These are phyloP conservation scores for Lepidothrix coronata DNA, from an alignment of 2,113 vertebrate species.

Conservation along the genomic window DNA sequence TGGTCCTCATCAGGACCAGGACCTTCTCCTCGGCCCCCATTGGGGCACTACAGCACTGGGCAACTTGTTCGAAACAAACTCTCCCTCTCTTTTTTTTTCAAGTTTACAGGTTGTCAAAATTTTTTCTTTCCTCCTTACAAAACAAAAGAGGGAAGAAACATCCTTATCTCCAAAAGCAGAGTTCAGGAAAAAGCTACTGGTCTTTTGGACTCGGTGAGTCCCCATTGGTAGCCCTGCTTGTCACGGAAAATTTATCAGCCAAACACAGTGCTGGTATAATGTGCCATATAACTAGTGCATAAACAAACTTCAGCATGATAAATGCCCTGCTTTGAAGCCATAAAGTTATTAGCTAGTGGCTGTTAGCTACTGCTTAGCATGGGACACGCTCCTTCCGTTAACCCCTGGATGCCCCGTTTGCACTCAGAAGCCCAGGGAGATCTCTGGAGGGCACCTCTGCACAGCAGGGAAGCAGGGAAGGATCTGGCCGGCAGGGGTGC, in stretches of 20 bases:
- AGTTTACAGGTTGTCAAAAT: background rate
- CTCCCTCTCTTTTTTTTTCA: background rate
- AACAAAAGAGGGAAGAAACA: constrained; percentile 58
- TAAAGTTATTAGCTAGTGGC: constrained; percentile 84
- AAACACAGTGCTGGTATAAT: constrained; percentile 77
- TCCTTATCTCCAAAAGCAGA: constrained; percentile 61
- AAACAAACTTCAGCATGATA: constrained; percentile 90
- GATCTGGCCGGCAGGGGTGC: background rate
- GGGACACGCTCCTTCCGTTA: constrained; percentile 55
- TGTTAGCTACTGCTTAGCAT: constrained; percentile 72
- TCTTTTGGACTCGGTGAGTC: constrained; percentile 65
- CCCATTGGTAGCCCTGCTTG: constrained; percentile 56
- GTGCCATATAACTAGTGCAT: constrained; percentile 80
- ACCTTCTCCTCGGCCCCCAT: background rate
- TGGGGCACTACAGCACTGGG: accelerated
- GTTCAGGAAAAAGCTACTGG: constrained; percentile 72
- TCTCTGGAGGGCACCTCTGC: background rate
- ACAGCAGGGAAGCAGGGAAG: background rate
- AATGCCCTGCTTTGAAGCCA: constrained; percentile 83
- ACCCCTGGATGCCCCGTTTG: background rate
- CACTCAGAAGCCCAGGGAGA: background rate
- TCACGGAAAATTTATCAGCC: constrained; percentile 78
- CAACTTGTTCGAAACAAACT: background rate
- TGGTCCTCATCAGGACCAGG: background rate
- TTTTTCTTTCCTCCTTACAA: background rate